Percentiles rank a stretch among this genome's conserved stretches.
These are phyloP conservation scores for Neolamprologus cancellatus DNA, from an alignment of 2,113 vertebrate species.

Conservation along the genomic window DNA sequence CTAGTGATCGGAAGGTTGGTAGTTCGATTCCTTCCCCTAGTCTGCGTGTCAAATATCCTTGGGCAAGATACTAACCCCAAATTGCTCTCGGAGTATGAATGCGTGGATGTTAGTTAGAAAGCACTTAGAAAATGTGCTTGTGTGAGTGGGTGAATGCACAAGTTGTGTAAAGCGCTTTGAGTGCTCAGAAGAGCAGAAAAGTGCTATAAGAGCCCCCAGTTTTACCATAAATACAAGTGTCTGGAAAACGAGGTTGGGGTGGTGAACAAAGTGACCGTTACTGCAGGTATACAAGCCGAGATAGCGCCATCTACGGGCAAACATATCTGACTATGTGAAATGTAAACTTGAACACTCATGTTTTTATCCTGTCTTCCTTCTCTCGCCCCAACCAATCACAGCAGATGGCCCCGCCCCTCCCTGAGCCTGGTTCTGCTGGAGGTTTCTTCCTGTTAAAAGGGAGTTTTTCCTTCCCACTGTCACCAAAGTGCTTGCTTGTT, in stretches of 20 bases:
- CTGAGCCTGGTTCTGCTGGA: not conserved
- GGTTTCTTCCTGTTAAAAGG: not conserved
- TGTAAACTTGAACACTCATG: not conserved
- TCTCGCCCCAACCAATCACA: rapidly evolving
- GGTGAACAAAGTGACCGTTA: too few relatives aligned
- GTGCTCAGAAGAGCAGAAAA: not conserved
- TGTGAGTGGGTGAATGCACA: not conserved
- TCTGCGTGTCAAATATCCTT: not conserved
- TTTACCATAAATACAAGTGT: not conserved
- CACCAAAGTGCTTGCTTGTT: not conserved
- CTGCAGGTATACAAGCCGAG: not conserved
- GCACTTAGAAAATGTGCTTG: not conserved
- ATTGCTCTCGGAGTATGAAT: not conserved
- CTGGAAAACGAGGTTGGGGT: too few relatives aligned
- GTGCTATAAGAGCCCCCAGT: not conserved
- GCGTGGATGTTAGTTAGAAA: not conserved
- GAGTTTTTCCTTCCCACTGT: not conserved
- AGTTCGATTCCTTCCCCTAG: not conserved
- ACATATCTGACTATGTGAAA: not conserved
- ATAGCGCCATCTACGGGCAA: not conserved
- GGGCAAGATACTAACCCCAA: not conserved
- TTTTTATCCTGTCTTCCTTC: not conserved
- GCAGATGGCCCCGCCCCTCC: not conserved
- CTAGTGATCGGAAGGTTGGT: not conserved
- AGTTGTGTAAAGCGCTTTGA: not conserved